Base-by-base conservation (phyloP, 2,113 vertebrate genomes). In the Baryphthengus martii region DNA sequence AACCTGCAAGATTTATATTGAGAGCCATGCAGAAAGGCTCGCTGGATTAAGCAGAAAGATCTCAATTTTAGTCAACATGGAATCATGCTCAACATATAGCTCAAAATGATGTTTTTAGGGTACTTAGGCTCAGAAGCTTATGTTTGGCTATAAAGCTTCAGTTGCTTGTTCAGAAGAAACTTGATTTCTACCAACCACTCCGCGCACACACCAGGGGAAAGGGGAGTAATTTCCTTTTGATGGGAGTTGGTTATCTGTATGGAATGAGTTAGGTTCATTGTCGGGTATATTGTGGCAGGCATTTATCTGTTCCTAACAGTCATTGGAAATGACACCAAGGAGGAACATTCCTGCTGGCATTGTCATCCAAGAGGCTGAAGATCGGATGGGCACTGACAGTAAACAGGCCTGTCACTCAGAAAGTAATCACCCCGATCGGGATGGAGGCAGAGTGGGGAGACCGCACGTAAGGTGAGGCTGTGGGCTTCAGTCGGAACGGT, bases 401-500 rank as follows among this genome's bases (percentile, higher is more conserved):
- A 33, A 73, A 17, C 33, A 47, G 61, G 16, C 8, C 65, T 80
- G 72, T 42, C 55, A 50, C 62, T 91, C 65, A 17, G 37, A 47
- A 76, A 63, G 45, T 17, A 19, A 45, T 53, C 63, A 5, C 23
- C 39, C 59, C 3, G 0, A 7, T 25, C 13, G n/a, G 88, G 67
- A 29, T 33, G 53, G 75, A 85, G 75, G 75, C 7, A 8, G 72
- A 75, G 40, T 7, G 86, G 49, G 37, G 75, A 47, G 37, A 6
- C 20, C 26, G 50, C 0, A 4, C 0, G 3, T 39, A 10, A 84
- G 76, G 78, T 71, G 89, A 87, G 35, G 65, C 72, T 70, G 33
- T 21, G 68, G 56, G 44, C 80, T 78, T 63, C 0, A 1, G 17
- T 16, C 0, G 0, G 62, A 44, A 45, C 0, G 1, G 35, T 40